These are phyloP conservation scores for Ciconia maguari DNA, from an alignment of 2,113 vertebrate genomes.

Conservation along the genomic window DNA sequence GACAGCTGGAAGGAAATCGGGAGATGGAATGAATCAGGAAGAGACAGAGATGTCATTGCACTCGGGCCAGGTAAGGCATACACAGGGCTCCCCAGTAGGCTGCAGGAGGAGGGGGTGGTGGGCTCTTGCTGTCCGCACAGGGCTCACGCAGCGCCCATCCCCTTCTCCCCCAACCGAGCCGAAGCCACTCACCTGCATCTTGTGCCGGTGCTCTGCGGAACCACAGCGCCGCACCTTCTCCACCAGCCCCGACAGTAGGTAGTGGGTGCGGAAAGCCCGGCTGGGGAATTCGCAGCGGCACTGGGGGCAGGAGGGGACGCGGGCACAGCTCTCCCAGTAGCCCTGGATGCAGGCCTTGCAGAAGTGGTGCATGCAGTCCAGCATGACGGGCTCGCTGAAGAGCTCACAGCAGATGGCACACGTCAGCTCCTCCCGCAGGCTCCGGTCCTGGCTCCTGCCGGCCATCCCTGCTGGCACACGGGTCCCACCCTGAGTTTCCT, in stretches of 20 bases:
- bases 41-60: not conserved
- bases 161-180: not conserved
- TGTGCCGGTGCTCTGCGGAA: conserved; percentile 45
- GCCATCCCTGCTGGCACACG: conserved; percentile 44
- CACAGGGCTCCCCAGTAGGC: rapidly evolving
- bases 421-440: conserved; percentile 83
- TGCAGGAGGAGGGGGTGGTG: not conserved
- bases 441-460: conserved; percentile 7
- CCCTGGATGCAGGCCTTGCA: conserved; percentile 82
- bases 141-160: rapidly evolving
- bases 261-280: conserved; percentile 79
- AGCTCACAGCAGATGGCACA: conserved; percentile 87
- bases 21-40: not conserved
- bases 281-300: conserved; percentile 77
- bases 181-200: conserved; percentile 71
- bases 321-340: conserved; percentile 76
- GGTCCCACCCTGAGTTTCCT: rapidly evolving
- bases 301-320: conserved; percentile 79
- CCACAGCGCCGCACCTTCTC: conserved; percentile 79
- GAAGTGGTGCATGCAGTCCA: conserved; percentile 90
- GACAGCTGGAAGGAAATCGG: not conserved
- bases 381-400: conserved; percentile 84
- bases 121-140: not conserved
- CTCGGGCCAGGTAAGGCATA: not conserved
- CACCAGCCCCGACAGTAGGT: conserved; percentile 82